These are phyloP conservation scores for Arrhopalites spinosus DNA, from an alignment of 2,888 invertebrate genomes.

Conservation along the genomic window DNA sequence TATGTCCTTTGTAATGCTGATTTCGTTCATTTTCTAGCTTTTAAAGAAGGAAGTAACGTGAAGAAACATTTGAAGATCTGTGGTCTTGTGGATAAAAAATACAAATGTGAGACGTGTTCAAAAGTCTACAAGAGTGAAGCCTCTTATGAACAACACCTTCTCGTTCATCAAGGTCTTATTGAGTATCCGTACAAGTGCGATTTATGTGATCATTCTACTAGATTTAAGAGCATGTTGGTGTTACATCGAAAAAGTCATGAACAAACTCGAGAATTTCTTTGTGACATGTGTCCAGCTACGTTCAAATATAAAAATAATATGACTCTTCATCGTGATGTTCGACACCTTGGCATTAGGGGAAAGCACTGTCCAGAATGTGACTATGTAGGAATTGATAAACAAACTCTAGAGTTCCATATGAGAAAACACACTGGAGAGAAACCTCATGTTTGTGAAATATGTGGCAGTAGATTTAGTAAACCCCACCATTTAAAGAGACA, in stretches of 20 bases:
- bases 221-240: conserved; percentile 8
- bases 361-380: neutral
- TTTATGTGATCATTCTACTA: neutral
- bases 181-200: neutral
- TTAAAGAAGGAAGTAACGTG: neutral
- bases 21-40: neutral
- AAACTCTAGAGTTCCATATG: neutral
- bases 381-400: neutral
- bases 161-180: neutral
- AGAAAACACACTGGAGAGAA: neutral
- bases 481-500: neutral
- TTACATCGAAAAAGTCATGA: neutral
- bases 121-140: neutral
- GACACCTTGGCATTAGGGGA: neutral
- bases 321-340: neutral
- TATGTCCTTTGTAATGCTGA: too few species aligned
- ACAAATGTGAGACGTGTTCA: neutral
- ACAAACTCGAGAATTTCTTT: neutral
- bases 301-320: neutral
- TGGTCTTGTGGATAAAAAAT: neutral
- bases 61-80: neutral
- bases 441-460: neutral
- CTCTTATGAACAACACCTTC: neutral
- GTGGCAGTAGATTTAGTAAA: neutral
- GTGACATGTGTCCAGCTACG: neutral